Conservation (phyloP, 1,140 invertebrate species). For the Asbolus verrucosus region DNA sequence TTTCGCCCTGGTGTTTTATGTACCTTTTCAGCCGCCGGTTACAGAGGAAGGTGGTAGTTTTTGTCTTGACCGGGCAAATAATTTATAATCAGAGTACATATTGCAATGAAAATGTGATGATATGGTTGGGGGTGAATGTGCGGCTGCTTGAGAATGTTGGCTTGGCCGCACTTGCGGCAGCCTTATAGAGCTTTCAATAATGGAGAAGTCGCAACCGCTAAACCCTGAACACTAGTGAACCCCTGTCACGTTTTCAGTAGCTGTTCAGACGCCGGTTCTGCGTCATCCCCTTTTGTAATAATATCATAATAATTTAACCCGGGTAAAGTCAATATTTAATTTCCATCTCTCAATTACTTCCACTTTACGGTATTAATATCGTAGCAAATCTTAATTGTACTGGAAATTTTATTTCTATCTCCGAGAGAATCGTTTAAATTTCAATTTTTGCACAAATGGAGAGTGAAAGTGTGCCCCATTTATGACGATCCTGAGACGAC, state of each 20-base stretch:
- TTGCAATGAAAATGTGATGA: constrained; percentile 34
- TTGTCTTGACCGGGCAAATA: constrained; percentile 33
- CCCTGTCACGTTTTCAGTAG: constrained; percentile 36
- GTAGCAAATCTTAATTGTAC: constrained; percentile 15
- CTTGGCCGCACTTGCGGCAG: constrained; percentile 38
- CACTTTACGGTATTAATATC: constrained; percentile 32
- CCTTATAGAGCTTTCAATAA: constrained; percentile 42
- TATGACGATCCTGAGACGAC: background rate
- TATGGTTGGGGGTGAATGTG: constrained; percentile 34
- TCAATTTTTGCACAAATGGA: constrained; percentile 5
- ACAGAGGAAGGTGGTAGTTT: no score
- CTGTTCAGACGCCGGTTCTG: constrained; percentile 19
- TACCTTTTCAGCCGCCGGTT: no score
- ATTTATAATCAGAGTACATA: constrained; percentile 38
- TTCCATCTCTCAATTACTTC: constrained; percentile 40
- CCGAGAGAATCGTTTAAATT: constrained; percentile 4
- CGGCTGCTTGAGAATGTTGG: constrained; percentile 39
- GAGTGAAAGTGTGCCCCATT: constrained; percentile 9
- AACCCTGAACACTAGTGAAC: constrained; percentile 29
- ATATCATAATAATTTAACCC: constrained; percentile 42
- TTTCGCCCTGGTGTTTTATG: no score
- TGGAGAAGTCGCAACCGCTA: constrained; percentile 36
- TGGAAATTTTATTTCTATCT: constrained; percentile 41
- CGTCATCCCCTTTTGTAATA: constrained; percentile 37
- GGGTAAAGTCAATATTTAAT: constrained; percentile 41